A percentile compares a stretch with the other conserved stretches of the same genome.
Conservation (phyloP, 2,888 invertebrate species). For the Cryptocephalus primarius region DNA sequence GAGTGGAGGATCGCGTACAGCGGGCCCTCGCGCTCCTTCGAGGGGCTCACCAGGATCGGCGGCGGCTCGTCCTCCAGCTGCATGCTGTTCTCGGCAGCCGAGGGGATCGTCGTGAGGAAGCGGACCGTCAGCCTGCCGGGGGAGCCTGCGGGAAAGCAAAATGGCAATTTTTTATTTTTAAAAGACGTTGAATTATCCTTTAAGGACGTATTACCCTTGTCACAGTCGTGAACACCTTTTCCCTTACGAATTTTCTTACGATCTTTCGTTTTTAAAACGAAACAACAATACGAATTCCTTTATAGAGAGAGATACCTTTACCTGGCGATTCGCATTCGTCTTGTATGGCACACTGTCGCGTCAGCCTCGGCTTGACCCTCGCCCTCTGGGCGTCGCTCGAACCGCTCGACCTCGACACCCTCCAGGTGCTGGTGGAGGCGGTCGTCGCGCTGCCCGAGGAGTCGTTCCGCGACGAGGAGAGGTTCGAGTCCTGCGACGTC, state of each 20-base stretch:
- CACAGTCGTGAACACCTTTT: too few species aligned
- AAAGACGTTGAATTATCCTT: too few species aligned
- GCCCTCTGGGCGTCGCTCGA: slow-evolving; percentile 43
- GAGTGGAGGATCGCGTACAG: slow-evolving; percentile 35
- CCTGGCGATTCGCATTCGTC: slow-evolving; percentile 56
- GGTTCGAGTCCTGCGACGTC: slow-evolving; percentile 84
- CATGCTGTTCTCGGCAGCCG: slow-evolving; percentile 61
- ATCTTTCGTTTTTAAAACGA: too few species aligned
- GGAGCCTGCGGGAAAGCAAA: slow-evolving; percentile 38
- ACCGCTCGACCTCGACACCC: slow-evolving; percentile 75
- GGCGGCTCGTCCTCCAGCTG: slow-evolving; percentile 50
- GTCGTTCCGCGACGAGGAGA: slow-evolving; percentile 83
- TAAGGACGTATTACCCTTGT: too few species aligned
- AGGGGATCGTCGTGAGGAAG: slow-evolving; percentile 61
- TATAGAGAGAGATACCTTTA: too few species aligned
- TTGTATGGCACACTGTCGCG: slow-evolving; percentile 69
- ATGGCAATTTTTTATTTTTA: too few species aligned
- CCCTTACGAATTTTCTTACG: too few species aligned
- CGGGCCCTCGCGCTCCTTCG: slow-evolving; percentile 31
- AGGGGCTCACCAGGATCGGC: slow-evolving; percentile 29
- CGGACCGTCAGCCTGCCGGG: slow-evolving; percentile 44
- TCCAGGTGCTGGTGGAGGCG: slow-evolving; percentile 82
- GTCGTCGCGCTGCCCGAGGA: slow-evolving; percentile 83
- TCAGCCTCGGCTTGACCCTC: slow-evolving; percentile 49
- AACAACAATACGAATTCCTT: too few species aligned